Evolutionary conservation across 2,888 invertebrate species (phyloP).

Genomic region (Rambutsinella grinnellia): DNA sequence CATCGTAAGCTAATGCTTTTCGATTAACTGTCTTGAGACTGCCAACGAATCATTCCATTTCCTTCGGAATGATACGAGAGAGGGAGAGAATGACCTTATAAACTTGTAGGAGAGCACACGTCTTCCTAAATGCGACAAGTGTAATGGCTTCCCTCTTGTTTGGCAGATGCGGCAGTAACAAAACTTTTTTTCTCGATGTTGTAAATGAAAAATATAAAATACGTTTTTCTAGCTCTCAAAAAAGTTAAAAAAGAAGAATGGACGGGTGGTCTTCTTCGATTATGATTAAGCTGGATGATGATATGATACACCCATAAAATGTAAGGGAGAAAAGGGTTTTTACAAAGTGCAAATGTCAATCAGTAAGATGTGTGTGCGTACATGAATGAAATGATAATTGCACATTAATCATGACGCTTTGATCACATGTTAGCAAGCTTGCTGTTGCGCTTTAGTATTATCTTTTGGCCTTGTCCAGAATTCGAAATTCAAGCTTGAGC

Average conservation of each 20-base stretch:
- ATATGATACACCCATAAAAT: not conserved
- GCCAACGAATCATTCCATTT: not conserved
- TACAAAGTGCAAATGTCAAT: conserved; percentile 37
- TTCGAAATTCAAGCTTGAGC: not conserved
- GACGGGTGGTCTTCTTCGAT: conserved; percentile 1
- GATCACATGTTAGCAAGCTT: conserved; percentile 28
- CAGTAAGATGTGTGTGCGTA: conserved; percentile 17
- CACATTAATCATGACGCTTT: conserved; percentile 50
- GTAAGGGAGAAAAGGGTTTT: not conserved
- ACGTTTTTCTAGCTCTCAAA: not conserved
- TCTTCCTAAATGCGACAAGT: conserved; percentile 24
- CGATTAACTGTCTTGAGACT: conserved; percentile 6
- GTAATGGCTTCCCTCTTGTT: too few species aligned
- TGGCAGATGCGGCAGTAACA: not conserved
- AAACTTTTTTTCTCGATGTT: not conserved
- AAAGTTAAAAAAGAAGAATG: not conserved
- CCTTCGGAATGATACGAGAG: not conserved
- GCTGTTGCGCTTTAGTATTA: not conserved
- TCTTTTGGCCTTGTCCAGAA: too few species aligned
- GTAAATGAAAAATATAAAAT: conserved; percentile 9
- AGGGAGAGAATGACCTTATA: conserved; percentile 33
- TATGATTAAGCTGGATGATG: not conserved
- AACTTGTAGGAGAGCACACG: conserved; percentile 35
- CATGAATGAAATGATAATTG: conserved; percentile 48
- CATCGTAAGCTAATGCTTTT: conserved; percentile 11